Evolutionary conservation across 2,113 vertebrate species (phyloP), one percentile per base, ranked within the genome.

Genomic region (Leucopsar rothschildi): DNA sequence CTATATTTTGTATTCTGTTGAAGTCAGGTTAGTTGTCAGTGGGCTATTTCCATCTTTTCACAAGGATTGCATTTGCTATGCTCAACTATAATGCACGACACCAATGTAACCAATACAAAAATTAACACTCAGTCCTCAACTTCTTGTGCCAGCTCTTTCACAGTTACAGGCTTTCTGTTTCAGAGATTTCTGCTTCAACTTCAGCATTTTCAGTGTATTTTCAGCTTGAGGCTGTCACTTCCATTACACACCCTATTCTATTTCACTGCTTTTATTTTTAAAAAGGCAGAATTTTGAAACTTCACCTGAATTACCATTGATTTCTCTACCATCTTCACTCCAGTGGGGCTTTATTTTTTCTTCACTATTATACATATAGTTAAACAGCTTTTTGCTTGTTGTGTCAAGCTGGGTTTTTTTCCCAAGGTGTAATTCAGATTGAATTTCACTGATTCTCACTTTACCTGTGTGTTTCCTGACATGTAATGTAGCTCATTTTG

Each of bases 1-100:
- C 71, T 78, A 7, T 16, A 35, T 63, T 82, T 78, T 50, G 8
- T 42, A 39, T 50, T 55, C 52, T 80, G 0, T 23, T 55, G 7
- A 69, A 45, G 40, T 69, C 20, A 40, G 16, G 15, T 71, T 78
- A 50, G 53, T 2, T 61, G 49, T 77, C 59, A 40, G 18, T 24
- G 37, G 42, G 18, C 11, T 87, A 19, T 44, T 90, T 73, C 79
- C 12, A 22, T n/a, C 35, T 69, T 75, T 65, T 72, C 55, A 53
- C 4, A 55, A 82, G 49, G 11, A 39, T 31, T 66, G 27, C 16
- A 39, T 57, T 57, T 61, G 25, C 16, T 75, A 8, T 47, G 21
- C 40, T 57, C 47, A 70, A 10, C 35, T 3, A 0, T 15, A 84
- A 78, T 22, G 33, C 27, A 27, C 1, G 0, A 42, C 8, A 15